Percentiles rank a stretch among this genome's conserved stretches.
These are phyloP conservation scores for Philypnodon macrostomus DNA, from an alignment of 2,797 vertebrate species.

Conservation along the genomic window DNA sequence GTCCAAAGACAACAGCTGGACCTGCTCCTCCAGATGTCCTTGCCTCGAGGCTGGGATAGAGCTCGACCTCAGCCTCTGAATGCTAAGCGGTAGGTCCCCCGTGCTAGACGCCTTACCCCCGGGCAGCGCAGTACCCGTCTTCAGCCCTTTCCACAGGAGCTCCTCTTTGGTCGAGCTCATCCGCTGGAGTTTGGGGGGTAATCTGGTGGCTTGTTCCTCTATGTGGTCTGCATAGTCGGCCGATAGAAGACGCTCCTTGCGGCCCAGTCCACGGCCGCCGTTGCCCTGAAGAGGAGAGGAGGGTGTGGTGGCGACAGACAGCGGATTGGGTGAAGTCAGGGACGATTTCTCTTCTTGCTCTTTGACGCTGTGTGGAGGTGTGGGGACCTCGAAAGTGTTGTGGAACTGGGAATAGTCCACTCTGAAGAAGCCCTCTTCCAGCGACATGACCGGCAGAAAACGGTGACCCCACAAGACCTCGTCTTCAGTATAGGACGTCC, in stretches of 20 bases:
- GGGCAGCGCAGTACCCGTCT: conserved; percentile 54
- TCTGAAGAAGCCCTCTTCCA: conserved; percentile 88
- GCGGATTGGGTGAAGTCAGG: conserved; percentile 68
- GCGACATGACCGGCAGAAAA: conserved; percentile 88
- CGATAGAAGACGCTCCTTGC: conserved; percentile 76
- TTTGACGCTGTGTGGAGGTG: conserved; percentile 84
- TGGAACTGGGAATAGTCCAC: conserved; percentile 91
- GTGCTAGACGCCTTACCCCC: conserved; percentile 78
- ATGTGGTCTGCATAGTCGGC: conserved; percentile 68
- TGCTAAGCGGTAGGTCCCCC: conserved; percentile 78
- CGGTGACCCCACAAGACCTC: conserved; percentile 89
- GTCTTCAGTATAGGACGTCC: conserved; percentile 89
- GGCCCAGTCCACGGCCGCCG: conserved; percentile 42
- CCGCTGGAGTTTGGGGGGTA: conserved; percentile 82
- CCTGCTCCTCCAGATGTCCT: conserved; percentile 66
- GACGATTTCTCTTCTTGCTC: conserved; percentile 84
- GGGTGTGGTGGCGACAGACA: conserved; percentile 56
- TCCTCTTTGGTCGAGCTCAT: conserved; percentile 80
- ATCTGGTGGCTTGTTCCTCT: conserved; percentile 69
- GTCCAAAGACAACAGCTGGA: conserved; percentile 75
- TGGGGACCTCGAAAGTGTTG: conserved; percentile 86
- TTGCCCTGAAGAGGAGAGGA: conserved; percentile 55
- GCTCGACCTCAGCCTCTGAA: conserved; percentile 75
- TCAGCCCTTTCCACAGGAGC: conserved; percentile 62
- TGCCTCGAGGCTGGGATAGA: conserved; percentile 65